Evolutionary conservation across 2,113 vertebrate genomes (phyloP).

Genomic region (Strix aluco): DNA sequence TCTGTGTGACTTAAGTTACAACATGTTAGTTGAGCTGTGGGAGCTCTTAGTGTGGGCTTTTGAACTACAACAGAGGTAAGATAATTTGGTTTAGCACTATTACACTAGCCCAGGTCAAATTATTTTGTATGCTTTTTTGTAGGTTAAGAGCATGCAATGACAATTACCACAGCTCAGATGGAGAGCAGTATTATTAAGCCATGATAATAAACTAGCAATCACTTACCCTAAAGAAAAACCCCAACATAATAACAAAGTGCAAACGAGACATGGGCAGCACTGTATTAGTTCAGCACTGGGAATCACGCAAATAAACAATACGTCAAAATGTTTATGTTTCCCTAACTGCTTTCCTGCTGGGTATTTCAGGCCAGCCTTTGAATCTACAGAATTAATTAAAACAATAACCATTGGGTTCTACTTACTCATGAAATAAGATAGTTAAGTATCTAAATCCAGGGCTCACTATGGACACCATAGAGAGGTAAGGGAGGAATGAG

Average conservation of each 20-base stretch:
- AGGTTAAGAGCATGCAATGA: background rate
- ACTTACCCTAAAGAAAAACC: background rate
- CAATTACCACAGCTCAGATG: background rate
- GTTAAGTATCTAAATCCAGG: background rate
- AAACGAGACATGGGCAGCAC: background rate
- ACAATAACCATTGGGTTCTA: background rate
- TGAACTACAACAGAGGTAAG: fast-evolving
- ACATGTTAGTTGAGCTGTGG: background rate
- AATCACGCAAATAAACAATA: background rate
- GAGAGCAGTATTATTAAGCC: background rate
- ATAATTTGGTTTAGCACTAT: background rate
- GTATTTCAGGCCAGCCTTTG: background rate
- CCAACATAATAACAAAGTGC: background rate
- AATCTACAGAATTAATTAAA: background rate
- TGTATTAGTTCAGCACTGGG: background rate
- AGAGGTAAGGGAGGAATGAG: background rate
- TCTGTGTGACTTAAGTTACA: fast-evolving
- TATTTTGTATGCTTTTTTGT: background rate
- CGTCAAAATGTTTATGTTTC: background rate
- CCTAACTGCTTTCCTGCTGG: background rate
- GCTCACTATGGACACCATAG: background rate
- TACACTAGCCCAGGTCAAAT: background rate
- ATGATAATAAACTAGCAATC: background rate
- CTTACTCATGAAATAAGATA: background rate
- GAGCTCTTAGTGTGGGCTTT: background rate